Base-by-base conservation (phyloP, 2,888 invertebrate genomes). In the Chrysodeixis includens region DNA sequence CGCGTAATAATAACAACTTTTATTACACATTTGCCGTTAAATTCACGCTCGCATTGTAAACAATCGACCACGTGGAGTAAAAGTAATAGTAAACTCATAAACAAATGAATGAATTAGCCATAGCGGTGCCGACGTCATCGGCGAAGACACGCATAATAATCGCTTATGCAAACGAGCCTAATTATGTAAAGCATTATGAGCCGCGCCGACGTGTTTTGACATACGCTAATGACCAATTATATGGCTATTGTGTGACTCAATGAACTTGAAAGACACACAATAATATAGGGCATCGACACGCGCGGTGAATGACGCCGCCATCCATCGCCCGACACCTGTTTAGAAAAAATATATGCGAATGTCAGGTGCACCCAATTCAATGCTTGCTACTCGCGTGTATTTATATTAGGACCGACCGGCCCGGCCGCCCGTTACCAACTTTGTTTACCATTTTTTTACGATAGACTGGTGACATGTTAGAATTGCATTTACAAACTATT, bases 251-350 rank as follows among this genome's bases (percentile, higher is more conserved):
- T 94, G 88, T 89, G 90, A 89, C 90, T 91, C 92, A 89, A 86
- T 93, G 94, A 93, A 94, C 94, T 94, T 93, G 93, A 92, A 90
- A 91, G 91, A 91, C 84, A 88, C 84, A 90, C 87, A 89, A 89
- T 89, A 90, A 93, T 94, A 93, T 94, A 90, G 94, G 94, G 92
- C 94, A 93, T 93, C 93, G 93, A 93, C 93, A 88, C 82, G 80
- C 77, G 76, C 83, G 76, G 82, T 89, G 87, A 90, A 87, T 89
- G 89, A 83, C 87, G 83, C 46, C 18, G 46, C 46, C 46, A 49
- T 49, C 46, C 46, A 49, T 49, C 46, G 46, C 55, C 54, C 22
- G 63, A 89, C 93, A 94, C 92, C 93, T 93, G 94, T 90, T 92
- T 88, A 89, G 89, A 90, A 91, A 90, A 90, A 91, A 88, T 79